Evolutionary conservation across 2,888 invertebrate species (phyloP), one percentile per base, ranked within the genome.

Genomic region (Tolmerus cingulatus): DNA sequence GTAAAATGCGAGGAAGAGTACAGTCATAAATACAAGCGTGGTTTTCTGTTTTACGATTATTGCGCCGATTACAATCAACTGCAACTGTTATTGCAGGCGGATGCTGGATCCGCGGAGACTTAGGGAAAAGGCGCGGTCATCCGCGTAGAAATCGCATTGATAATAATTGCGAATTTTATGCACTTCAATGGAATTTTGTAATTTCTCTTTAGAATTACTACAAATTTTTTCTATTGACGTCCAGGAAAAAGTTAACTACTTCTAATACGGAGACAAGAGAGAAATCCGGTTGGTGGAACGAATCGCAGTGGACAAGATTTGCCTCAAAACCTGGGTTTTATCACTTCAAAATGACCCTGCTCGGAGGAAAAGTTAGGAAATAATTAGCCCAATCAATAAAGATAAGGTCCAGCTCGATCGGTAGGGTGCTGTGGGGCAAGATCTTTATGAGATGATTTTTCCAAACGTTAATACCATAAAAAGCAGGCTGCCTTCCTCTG

Each of bases 21-120:
- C 27, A 79, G 51, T 34, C 46, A 30, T 46, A 79, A 79, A 51
- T 79, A 79, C 79, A 46, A 27, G 27, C 16, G 30, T 55, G 79
- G 30, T 51, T 51, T 79, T 51, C 27, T 46, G 79, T 79, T 79
- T 79, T 79, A 79, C 79, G 79, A 79, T 79, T 51, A 79, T 79
- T 46, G 34, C 19, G 16, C 14, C 79, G 30, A 79, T 79, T 27
- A 51, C 79, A 79, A 79, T 79, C 79, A 51, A 51, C 51, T 51
- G 30, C 51, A 27, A 51, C 23, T 79, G 27, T 79, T 40, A 30
- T 55, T 79, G 51, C 51, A n/a, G 5, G 43, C 14, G 43, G 43
- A 51, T 30, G 51, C 30, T 43, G 51, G 30, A 43, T 79, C 51
- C 27, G 27, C 43, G 43, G 1, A 79, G 12, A 27, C 2, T 27